Evolutionary conservation across 2,888 invertebrate species (phyloP).

Genomic region (Dasysyrphus tricinctus): DNA sequence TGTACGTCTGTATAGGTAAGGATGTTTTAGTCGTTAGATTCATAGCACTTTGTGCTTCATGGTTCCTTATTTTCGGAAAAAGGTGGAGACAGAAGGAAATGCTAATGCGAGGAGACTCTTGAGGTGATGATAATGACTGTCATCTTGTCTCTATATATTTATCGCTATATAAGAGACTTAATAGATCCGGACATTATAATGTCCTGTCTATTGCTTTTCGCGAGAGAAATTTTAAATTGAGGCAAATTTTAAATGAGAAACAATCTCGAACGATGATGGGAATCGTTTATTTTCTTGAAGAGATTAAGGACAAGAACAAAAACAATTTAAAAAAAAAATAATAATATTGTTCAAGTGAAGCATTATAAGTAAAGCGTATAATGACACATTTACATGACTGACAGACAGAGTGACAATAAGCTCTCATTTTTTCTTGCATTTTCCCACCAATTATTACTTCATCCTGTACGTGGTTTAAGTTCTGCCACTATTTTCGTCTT

Average conservation of each 20-base stretch:
- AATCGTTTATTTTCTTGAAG: slow-evolving; percentile 12
- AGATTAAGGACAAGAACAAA: slow-evolving; percentile 1
- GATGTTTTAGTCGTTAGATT: background rate
- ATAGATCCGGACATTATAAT: slow-evolving; percentile 72
- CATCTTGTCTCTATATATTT: slow-evolving; percentile 66
- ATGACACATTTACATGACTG: background rate
- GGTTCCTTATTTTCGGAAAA: slow-evolving; percentile 17
- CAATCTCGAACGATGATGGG: slow-evolving; percentile 23
- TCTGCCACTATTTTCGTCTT: no score
- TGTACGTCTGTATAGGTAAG: background rate
- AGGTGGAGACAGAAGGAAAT: slow-evolving; percentile 44
- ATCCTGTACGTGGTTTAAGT: no score
- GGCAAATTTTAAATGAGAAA: slow-evolving; percentile 32
- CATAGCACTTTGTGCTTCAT: slow-evolving; percentile 6
- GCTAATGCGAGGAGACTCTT: slow-evolving; percentile 61
- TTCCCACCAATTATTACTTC: no score
- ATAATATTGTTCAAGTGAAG: slow-evolving; percentile 8
- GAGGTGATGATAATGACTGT: slow-evolving; percentile 71
- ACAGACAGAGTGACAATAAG: no score
- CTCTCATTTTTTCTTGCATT: no score
- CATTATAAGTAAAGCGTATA: background rate
- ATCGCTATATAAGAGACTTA: slow-evolving; percentile 64
- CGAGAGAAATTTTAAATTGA: slow-evolving; percentile 29
- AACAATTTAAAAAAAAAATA: background rate
- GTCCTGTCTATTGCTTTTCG: slow-evolving; percentile 51